Conservation (phyloP, 2,888 invertebrate genomes). For the Lottia scabra region DNA sequence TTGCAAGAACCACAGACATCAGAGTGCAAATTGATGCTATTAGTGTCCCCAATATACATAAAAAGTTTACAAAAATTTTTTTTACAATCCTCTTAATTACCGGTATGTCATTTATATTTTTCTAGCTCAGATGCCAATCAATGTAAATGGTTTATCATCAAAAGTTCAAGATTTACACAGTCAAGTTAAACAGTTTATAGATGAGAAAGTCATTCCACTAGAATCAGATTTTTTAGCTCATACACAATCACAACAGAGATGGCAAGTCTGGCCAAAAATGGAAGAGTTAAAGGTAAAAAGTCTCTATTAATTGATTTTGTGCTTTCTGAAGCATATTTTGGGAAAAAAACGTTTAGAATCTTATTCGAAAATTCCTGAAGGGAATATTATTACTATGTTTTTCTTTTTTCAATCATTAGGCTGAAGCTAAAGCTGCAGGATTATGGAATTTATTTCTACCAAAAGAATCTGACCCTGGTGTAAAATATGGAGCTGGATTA, state of each 20-base stretch:
- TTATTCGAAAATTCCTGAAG: no score
- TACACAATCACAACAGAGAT: constrained; percentile 39
- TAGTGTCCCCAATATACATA: no score
- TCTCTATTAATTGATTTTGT: no score
- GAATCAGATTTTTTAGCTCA: constrained; percentile 63
- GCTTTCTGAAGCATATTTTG: no score
- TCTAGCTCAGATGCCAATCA: constrained; percentile 61
- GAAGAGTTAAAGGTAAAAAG: constrained; percentile 2
- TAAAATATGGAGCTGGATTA: constrained; percentile 64
- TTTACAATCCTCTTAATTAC: no score
- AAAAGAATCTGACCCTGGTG: constrained; percentile 65
- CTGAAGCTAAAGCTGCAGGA: constrained; percentile 67
- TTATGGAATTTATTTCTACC: constrained; percentile 71
- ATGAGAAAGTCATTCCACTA: constrained; percentile 66
- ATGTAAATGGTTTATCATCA: constrained; percentile 64
- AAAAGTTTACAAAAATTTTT: no score
- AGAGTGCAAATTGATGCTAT: no score
- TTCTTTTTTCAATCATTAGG: constrained; percentile 36
- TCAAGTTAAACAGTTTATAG: constrained; percentile 67
- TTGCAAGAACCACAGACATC: no score
- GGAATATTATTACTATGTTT: no score
- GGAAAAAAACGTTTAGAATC: no score
- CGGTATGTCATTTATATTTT: neutral
- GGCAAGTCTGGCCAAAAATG: constrained; percentile 7
- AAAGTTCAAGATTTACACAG: constrained; percentile 63